phyloP scores from a whole-genome alignment of 2,113 vertebrate genomes.

The Chaenogobius annularis region DNA sequence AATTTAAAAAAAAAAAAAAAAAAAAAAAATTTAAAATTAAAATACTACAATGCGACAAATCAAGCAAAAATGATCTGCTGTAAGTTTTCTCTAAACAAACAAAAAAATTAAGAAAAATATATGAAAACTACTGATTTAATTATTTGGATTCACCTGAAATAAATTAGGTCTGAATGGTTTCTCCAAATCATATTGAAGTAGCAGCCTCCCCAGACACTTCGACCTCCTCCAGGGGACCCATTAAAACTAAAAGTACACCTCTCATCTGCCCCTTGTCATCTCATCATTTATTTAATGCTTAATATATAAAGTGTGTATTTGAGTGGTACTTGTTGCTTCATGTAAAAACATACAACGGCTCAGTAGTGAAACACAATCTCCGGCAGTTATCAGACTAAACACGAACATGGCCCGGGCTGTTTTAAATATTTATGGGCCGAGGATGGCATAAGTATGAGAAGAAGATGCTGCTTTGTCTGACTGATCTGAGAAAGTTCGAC shows the following conservation, averaged over 20 bases:
- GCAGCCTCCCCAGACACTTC: background rate
- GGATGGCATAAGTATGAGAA: background rate
- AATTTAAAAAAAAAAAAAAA: no score
- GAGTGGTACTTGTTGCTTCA: background rate
- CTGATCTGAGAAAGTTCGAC: slow-evolving; percentile 58
- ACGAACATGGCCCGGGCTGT: background rate
- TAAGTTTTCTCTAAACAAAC: no score
- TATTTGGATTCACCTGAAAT: no score
- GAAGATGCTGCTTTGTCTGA: slow-evolving; percentile 37
- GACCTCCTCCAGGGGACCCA: background rate
- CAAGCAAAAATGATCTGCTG: no score
- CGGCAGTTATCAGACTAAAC: slow-evolving; percentile 5
- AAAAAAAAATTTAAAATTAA: no score
- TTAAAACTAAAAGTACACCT: background rate
- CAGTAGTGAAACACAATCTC: background rate
- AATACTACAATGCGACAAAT: no score
- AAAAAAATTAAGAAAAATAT: no score
- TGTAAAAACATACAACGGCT: background rate
- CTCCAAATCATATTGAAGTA: no score
- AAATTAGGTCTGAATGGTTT: no score
- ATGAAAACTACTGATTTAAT: no score
- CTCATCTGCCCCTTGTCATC: background rate
- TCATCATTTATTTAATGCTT: background rate
- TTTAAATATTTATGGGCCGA: background rate
- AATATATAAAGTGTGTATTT: background rate